phyloP scores from a whole-genome alignment of 1,140 invertebrate genomes.

The Lucilia sericata region DNA sequence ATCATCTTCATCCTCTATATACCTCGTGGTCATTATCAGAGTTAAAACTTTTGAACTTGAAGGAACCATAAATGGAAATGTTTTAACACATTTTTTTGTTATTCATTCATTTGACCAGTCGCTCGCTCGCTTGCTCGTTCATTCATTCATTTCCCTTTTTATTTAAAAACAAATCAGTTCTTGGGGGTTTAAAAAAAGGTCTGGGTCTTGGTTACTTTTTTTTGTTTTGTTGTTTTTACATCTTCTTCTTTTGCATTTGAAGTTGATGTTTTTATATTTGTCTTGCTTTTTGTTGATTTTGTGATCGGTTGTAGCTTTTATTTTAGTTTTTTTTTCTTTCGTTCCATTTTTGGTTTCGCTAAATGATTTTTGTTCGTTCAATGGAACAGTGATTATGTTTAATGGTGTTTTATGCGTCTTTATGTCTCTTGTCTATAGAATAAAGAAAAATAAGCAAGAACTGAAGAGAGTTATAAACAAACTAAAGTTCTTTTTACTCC shows the following conservation, averaged over 20 bases:
- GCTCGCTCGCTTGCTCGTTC: no score
- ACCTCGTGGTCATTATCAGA: no score
- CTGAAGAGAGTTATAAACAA: background rate
- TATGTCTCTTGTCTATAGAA: background rate
- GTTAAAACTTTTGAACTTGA: background rate
- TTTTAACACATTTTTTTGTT: background rate
- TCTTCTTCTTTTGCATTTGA: background rate
- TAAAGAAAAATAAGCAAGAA: background rate
- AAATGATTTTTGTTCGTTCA: slow-evolving; percentile 39
- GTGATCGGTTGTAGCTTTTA: background rate
- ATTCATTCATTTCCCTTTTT: slow-evolving; percentile 7
- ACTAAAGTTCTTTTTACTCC: background rate
- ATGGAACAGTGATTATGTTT: slow-evolving; percentile 36
- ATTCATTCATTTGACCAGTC: background rate
- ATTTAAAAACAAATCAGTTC: background rate
- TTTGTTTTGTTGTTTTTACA: background rate
- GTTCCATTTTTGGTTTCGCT: slow-evolving; percentile 29
- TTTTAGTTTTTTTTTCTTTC: background rate
- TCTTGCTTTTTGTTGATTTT: background rate
- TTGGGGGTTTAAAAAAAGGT: background rate
- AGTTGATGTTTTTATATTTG: background rate
- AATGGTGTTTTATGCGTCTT: slow-evolving; percentile 28
- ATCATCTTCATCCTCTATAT: background rate
- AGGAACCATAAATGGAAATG: background rate
- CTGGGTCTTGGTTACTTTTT: background rate